Base-by-base conservation (phyloP, 2,113 vertebrate species). In the Lamprologus sp. region DNA sequence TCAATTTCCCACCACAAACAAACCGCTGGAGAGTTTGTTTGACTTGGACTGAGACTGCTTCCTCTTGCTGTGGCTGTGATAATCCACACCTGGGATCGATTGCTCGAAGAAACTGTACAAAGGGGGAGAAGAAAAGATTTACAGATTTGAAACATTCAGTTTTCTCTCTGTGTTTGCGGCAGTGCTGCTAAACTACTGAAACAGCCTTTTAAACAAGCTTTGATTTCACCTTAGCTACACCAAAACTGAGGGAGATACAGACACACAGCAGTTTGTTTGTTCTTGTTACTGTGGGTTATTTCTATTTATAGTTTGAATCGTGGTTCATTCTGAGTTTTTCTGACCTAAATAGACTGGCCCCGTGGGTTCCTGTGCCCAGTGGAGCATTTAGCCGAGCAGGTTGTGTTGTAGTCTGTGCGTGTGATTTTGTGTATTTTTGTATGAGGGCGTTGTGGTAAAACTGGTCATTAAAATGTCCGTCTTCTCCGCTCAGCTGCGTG, bases 291-390 rank as follows among this genome's bases (percentile, higher is more conserved):
- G 4, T 31, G 28, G 12, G 54, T 54, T 55, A 13, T 68, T 37
- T 70, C 8, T 82, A 77, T 77, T 77, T 49, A 77, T 49, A 77
- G 56, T 4, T 3, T 49, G 33, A 54, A 31, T 40, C 6, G 3
- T 47, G 31, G 56, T 58, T 15, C 35, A 26, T 58, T 58, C 37
- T 2, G 19, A 35, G 60, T 13, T 73, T 65, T 65, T 73, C 63
- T 82, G 80, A 77, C 85, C 85, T 77, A 87, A 68, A 82, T 58
- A 81, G 42, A 63, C 17, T 65, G 47, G 80, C 80, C 79, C 80
- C 6, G 3, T 53, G 83, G 37, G 47, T 70, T 11, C 65, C 9
- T n/a, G 75, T 82, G 88, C 35, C 87, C 84, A 85, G 31, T 68
- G 84, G 17, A 82, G 86, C 87, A 14, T 83, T 83, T 23, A 77